A percentile compares a stretch with the other conserved stretches of the same genome.
Evolutionary conservation across 2,797 vertebrate genomes (phyloP).

Genomic region (Aeoliscus strigatus): DNA sequence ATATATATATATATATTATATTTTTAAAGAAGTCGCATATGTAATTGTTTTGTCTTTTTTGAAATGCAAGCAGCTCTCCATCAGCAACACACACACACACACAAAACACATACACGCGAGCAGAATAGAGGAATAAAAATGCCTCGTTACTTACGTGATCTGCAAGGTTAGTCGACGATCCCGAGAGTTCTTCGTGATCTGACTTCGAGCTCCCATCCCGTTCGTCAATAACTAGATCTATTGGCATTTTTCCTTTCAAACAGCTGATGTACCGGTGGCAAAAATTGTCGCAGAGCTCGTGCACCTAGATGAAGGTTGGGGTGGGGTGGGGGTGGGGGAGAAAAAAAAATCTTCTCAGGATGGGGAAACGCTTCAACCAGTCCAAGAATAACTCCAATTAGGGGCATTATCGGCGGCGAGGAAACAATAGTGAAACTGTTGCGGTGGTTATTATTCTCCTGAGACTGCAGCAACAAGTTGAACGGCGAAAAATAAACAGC

Average conservation of each 20-base stretch:
- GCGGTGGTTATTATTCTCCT: constrained; percentile 86
- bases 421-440: constrained; percentile 97
- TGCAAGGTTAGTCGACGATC: constrained; percentile 94
- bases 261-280: constrained; percentile 99
- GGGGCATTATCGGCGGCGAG: constrained; percentile 80
- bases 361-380: constrained; percentile 70
- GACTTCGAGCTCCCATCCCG: constrained; percentile 98
- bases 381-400: constrained; percentile 85
- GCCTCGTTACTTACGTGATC: no score
- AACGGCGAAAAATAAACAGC: constrained; percentile 61
- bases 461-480: constrained; percentile 95
- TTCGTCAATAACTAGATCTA: constrained; percentile 99
- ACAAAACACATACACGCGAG: background rate
- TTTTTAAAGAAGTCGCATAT: no score
- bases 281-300: constrained; percentile 99
- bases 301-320: no score
- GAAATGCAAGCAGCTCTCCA: no score
- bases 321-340: no score
- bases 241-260: constrained; percentile 99
- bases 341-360: constrained; percentile 64
- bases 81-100: constrained; percentile 1
- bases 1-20: no score
- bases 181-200: constrained; percentile 98
- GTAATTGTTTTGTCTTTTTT: no score
- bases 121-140: no score